A percentile compares a stretch with the other conserved stretches of the same genome.
Evolutionary conservation across 2,888 invertebrate genomes (phyloP).

Genomic region (Limnephilus rhombicus): DNA sequence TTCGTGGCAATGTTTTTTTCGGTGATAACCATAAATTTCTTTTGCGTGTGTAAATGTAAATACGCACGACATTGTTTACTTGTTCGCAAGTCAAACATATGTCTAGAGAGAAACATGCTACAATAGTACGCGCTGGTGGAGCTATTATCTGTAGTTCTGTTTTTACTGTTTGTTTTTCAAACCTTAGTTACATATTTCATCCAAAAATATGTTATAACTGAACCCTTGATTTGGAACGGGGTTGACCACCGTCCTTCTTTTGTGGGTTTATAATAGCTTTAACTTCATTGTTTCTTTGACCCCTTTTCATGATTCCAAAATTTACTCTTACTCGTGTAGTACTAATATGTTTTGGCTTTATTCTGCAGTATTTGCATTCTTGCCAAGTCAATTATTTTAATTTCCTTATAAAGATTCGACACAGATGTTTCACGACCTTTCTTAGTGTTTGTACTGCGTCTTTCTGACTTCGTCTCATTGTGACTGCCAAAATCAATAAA

Average conservation of each 20-base stretch:
- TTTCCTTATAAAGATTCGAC: neutral
- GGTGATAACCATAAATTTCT: neutral
- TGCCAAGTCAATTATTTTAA: neutral
- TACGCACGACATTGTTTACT: neutral
- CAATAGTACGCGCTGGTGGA: neutral
- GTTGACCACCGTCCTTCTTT: neutral
- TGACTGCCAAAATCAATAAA: constrained; percentile 10
- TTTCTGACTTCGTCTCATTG: neutral
- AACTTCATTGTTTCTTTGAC: neutral
- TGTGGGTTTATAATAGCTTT: neutral
- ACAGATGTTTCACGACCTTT: neutral
- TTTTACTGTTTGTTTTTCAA: neutral
- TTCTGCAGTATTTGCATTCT: neutral
- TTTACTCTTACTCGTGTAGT: neutral
- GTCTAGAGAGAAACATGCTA: neutral
- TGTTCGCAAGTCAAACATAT: neutral
- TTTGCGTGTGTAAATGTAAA: neutral
- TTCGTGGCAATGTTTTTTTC: neutral
- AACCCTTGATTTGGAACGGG: neutral
- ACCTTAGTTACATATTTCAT: neutral
- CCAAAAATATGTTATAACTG: neutral
- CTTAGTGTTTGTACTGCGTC: neutral
- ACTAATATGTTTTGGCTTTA: neutral
- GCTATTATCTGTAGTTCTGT: neutral
- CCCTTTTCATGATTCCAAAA: neutral